Evolutionary conservation across 1,140 invertebrate genomes (phyloP).

Genomic region (Trissolcus basalis): DNA sequence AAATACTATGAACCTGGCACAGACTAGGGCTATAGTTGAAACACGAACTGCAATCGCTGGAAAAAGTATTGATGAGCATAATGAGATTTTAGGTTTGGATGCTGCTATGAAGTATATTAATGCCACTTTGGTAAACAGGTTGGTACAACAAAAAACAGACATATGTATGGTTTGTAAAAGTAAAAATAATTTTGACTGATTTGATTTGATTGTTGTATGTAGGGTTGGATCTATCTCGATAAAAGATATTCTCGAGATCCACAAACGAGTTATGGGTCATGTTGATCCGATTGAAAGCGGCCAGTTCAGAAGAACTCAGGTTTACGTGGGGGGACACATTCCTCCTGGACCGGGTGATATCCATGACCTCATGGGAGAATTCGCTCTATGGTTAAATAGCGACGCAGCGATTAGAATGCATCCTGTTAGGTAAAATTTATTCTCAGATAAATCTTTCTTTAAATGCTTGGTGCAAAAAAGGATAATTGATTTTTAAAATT

Average conservation of each 20-base stretch:
- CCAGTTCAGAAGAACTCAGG: constrained; percentile 87
- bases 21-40: constrained; percentile 94
- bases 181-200: too few species aligned
- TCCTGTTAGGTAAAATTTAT: constrained; percentile 84
- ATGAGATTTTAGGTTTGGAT: constrained; percentile 96
- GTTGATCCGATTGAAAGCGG: constrained; percentile 94
- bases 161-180: too few species aligned
- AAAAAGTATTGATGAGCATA: constrained; percentile 97
- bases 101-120: constrained; percentile 97
- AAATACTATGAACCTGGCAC: constrained; percentile 95
- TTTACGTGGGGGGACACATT: constrained; percentile 94
- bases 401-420: constrained; percentile 89
- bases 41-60: constrained; percentile 94
- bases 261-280: constrained; percentile 93
- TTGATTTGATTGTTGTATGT: too few species aligned
- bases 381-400: constrained; percentile 93
- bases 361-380: constrained; percentile 88
- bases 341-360: constrained; percentile 91
- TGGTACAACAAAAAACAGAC: too few species aligned
- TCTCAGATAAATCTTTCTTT: not conserved
- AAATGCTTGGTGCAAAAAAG: too few species aligned
- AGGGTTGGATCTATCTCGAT: constrained; percentile 77
- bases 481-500: too few species aligned
- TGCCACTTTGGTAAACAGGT: constrained; percentile 86
- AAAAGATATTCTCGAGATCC: constrained; percentile 94